These are phyloP conservation scores for Cavia porcellus DNA, from an alignment of 2,113 vertebrate genomes.

Conservation along the genomic window DNA sequence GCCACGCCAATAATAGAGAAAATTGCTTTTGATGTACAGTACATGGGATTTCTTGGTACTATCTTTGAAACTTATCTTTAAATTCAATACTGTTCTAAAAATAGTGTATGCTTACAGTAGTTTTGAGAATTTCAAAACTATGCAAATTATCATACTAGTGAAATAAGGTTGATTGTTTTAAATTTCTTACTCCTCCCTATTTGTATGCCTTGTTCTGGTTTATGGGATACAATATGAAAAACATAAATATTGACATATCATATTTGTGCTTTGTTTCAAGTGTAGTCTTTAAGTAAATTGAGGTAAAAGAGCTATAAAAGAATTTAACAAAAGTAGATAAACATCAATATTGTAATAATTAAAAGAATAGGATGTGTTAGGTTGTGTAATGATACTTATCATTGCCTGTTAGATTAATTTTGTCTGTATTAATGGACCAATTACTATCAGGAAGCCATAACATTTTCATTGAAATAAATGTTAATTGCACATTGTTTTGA, in stretches of 20 bases:
- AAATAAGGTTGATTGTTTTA: background rate
- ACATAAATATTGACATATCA: slow-evolving; percentile 11
- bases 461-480: background rate
- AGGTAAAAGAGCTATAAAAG: slow-evolving; percentile 33
- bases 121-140: slow-evolving; percentile 34
- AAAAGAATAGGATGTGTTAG: slow-evolving; percentile 41
- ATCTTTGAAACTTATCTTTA: background rate
- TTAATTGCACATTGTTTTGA: background rate
- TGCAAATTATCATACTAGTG: background rate
- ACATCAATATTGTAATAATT: background rate
- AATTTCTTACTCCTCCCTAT: slow-evolving; percentile 13
- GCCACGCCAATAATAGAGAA: background rate
- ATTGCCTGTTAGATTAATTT: slow-evolving; percentile 36
- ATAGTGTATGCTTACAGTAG: background rate
- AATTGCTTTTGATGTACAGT: background rate
- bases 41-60: background rate
- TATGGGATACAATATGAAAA: slow-evolving; percentile 50
- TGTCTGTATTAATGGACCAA: slow-evolving; percentile 20
- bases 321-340: slow-evolving; percentile 1
- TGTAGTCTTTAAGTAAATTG: background rate
- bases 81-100: background rate
- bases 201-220: background rate
- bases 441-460: background rate
- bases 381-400: background rate
- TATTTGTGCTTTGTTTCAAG: background rate